Evolutionary conservation across 1,140 invertebrate species (phyloP).

Genomic region (Zelostemma sp.): DNA sequence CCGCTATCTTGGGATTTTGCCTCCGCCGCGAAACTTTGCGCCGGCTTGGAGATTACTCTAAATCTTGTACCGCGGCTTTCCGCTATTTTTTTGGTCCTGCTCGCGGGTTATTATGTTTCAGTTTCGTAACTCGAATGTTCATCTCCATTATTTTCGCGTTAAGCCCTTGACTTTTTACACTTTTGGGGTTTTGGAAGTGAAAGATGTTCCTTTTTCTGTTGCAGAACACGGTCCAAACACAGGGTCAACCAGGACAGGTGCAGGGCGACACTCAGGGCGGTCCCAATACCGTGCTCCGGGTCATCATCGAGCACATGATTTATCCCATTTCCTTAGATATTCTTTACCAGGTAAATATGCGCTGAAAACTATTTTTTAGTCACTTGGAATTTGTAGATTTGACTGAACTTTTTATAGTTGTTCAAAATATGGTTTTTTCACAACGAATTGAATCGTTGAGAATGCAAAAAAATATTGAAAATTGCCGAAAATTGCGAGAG

Average conservation of each 20-base stretch:
- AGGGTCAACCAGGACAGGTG: constrained; percentile 75
- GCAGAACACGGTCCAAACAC: constrained; percentile 82
- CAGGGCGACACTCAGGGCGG: constrained; percentile 86
- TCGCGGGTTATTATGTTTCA: no score
- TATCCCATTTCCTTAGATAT: constrained; percentile 98
- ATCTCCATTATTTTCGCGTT: no score
- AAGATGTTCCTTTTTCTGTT: no score
- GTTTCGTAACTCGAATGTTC: no score
- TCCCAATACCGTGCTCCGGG: constrained; percentile 95
- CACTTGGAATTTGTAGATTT: no score
- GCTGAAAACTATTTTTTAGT: not conserved
- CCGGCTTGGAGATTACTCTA: not conserved
- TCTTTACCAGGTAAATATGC: constrained; percentile 86
- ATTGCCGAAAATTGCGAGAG: constrained; percentile 31
- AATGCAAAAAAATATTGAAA: not conserved
- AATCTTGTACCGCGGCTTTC: constrained; percentile 1
- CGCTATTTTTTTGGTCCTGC: not conserved
- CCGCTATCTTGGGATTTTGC: not conserved
- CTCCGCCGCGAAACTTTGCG: not conserved
- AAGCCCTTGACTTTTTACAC: no score
- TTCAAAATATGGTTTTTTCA: no score
- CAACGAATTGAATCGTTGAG: no score
- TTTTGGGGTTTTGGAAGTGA: no score
- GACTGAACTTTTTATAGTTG: no score
- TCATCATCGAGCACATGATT: constrained; percentile 98